phyloP scores from a whole-genome alignment of 2,888 invertebrate genomes.

The Villa cingulata region DNA sequence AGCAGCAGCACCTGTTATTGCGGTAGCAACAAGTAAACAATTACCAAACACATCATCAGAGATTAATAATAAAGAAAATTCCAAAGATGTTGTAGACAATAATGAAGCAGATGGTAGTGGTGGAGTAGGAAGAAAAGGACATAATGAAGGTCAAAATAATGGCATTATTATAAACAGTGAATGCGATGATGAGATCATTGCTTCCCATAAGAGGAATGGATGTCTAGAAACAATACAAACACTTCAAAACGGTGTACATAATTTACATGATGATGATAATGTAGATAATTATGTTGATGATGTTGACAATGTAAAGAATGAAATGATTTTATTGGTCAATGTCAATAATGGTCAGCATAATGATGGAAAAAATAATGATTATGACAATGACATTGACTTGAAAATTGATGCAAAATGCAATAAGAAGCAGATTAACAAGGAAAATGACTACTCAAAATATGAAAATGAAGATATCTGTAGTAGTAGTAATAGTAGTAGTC shows the following conservation, averaged over 20 bases:
- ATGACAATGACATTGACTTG: conserved; percentile 9
- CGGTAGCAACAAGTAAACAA: conserved; percentile 21
- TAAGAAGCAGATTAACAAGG: too few species aligned
- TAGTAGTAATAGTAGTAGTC: too few species aligned
- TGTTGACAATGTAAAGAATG: conserved; percentile 16
- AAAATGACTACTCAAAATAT: not conserved
- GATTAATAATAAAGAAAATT: not conserved
- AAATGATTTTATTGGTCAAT: conserved; percentile 4
- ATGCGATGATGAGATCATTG: conserved; percentile 6
- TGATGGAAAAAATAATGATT: conserved; percentile 17
- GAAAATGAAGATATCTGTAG: not conserved
- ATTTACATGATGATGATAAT: conserved; percentile 17
- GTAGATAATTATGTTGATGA: conserved; percentile 22
- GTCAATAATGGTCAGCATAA: conserved; percentile 19
- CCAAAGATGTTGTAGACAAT: not conserved
- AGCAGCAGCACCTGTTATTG: conserved; percentile 20
- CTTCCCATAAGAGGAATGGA: not conserved
- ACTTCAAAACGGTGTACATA: too few species aligned
- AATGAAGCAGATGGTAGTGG: not conserved
- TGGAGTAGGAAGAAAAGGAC: not conserved
- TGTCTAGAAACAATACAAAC: too few species aligned
- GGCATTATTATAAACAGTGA: conserved; percentile 12
- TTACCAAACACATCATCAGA: conserved; percentile 19
- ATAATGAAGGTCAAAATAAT: conserved; percentile 7
- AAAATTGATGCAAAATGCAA: too few species aligned